Evolutionary conservation across 1,140 invertebrate genomes (phyloP).

Genomic region (Holcopasites calliopsidis): DNA sequence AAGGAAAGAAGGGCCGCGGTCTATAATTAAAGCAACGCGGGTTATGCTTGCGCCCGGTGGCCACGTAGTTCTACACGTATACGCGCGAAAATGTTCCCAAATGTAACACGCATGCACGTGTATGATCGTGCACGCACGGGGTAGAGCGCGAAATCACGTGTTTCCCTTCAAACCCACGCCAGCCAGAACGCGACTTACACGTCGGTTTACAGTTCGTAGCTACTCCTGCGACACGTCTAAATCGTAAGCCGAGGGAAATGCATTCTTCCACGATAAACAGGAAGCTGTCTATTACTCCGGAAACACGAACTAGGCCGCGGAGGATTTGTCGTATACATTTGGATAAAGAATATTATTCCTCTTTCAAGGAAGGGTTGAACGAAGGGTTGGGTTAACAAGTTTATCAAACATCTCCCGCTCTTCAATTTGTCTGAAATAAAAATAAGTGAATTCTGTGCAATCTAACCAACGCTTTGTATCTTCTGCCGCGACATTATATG

Average conservation of each 20-base stretch:
- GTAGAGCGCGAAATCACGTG: conserved; percentile 56
- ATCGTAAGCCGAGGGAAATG: conserved; percentile 33
- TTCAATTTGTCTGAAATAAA: too few species aligned
- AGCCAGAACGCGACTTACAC: conserved; percentile 47
- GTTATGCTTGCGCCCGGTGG: background rate
- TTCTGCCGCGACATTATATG: too few species aligned
- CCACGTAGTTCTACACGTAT: conserved; percentile 4
- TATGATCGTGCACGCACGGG: background rate
- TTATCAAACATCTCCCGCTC: too few species aligned
- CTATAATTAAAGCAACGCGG: conserved; percentile 70
- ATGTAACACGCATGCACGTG: conserved; percentile 3
- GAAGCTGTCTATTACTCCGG: conserved; percentile 34
- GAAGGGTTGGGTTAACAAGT: too few species aligned
- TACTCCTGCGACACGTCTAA: conserved; percentile 32
- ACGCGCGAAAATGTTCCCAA: conserved; percentile 1
- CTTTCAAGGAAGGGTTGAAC: too few species aligned
- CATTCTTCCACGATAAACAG: conserved; percentile 29
- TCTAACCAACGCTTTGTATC: too few species aligned
- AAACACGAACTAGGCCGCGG: background rate
- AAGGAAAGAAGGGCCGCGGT: conserved; percentile 58
- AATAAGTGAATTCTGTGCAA: too few species aligned
- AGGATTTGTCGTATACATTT: too few species aligned
- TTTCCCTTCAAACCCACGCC: conserved; percentile 51
- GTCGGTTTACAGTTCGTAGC: conserved; percentile 28
- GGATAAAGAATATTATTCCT: too few species aligned